Percentiles rank a stretch among this genome's conserved stretches.
Conservation (phyloP, 2,888 invertebrate species). For the Lepidochitona cinerea region DNA sequence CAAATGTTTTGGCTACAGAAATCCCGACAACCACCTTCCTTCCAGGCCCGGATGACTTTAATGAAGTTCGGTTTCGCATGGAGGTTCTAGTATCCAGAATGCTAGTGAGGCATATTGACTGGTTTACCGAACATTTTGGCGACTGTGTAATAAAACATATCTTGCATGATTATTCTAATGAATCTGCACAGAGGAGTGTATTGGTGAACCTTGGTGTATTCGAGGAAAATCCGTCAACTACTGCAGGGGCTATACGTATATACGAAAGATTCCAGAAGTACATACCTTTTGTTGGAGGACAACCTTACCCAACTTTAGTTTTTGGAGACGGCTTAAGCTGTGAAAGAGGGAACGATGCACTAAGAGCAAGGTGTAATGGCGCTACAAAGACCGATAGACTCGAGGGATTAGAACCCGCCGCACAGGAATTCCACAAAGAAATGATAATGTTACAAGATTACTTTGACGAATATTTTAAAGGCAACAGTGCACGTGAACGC, state of each 20-base stretch:
- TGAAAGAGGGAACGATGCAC: neutral
- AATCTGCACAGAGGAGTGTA: slow-evolving; percentile 15
- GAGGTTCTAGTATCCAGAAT: slow-evolving; percentile 18
- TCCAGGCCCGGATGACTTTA: slow-evolving; percentile 12
- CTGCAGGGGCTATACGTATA: neutral
- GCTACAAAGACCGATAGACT: no score
- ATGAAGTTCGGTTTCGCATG: slow-evolving; percentile 10
- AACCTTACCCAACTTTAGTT: neutral
- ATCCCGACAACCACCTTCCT: neutral
- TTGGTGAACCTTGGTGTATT: slow-evolving; percentile 25
- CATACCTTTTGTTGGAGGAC: neutral
- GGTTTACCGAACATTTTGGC: slow-evolving; percentile 21
- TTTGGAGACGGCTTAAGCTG: neutral
- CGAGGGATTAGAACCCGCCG: no score
- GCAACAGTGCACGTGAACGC: slow-evolving; percentile 7
- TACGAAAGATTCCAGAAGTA: neutral
- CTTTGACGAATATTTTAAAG: slow-evolving; percentile 26
- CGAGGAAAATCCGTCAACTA: slow-evolving; percentile 21
- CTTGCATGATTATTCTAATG: slow-evolving; percentile 15
- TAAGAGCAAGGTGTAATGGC: no score
- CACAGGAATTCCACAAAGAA: slow-evolving; percentile 35
- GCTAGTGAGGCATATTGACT: slow-evolving; percentile 12
- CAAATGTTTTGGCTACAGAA: neutral
- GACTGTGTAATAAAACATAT: slow-evolving; percentile 16
- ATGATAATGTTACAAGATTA: slow-evolving; percentile 29